Conservation (phyloP, 2,113 vertebrate species). For the Diadophis punctatus region DNA sequence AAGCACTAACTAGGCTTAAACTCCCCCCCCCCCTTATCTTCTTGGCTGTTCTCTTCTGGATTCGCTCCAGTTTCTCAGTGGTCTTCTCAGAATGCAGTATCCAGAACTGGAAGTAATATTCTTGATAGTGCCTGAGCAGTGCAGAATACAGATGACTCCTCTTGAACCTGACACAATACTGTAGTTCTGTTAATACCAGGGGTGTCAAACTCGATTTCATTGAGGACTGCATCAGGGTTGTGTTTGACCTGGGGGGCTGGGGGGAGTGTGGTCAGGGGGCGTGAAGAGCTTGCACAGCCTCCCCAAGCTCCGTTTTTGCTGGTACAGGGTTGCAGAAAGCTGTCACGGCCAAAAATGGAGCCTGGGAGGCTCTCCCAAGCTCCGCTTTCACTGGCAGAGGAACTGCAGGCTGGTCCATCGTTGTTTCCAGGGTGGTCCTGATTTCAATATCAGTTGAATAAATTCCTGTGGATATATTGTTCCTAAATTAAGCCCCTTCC, state of each 20-base stretch:
- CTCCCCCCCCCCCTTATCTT: not conserved
- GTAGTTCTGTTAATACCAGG: not conserved
- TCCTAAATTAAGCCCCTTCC: not conserved
- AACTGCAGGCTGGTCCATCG: too few species aligned
- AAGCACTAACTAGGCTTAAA: not conserved
- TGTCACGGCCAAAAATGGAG: too few species aligned
- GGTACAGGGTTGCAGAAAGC: too few species aligned
- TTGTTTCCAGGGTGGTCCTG: too few species aligned
- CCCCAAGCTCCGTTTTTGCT: too few species aligned
- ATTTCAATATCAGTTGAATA: not conserved
- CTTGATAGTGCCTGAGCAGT: not conserved
- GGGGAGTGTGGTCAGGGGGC: too few species aligned
- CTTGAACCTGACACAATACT: not conserved
- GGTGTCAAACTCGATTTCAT: too few species aligned
- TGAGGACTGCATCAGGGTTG: too few species aligned
- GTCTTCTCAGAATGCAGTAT: not conserved
- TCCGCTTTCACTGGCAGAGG: too few species aligned
- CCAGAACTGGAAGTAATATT: not conserved
- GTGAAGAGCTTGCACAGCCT: too few species aligned
- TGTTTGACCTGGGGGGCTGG: too few species aligned
- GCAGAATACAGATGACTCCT: not conserved
- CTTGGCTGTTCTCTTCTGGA: not conserved
- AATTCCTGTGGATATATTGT: not conserved
- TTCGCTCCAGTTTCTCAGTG: not conserved
- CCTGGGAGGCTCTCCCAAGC: too few species aligned